Evolutionary conservation across 1,140 invertebrate species (phyloP), one percentile per base, ranked within the genome.

Genomic region (Cheumatopsyche charites): DNA sequence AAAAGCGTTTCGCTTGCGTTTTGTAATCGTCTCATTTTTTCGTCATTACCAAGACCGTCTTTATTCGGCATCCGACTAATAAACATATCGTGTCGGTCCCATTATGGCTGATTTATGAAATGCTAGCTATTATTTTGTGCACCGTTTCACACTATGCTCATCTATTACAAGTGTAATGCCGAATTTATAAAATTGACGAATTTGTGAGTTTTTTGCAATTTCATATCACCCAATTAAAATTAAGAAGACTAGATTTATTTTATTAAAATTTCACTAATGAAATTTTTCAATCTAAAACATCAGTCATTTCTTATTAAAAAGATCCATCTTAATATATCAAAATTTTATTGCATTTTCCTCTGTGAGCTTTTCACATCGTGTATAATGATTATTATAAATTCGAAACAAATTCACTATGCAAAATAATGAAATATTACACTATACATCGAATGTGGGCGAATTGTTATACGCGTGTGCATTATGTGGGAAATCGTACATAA

Each of bases 81-180:
- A 52, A 52, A 52, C 15, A 52, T 19, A n/a, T 26, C 73, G 70
- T 72, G 73, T 72, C 73, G 70, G 69, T 70, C 71, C 70, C 73
- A 75, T 75, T 72, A 75, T 55, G 58, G 62, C 58, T 75, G 73
- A 75, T 75, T 75, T 75, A 75, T 75, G 70, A 62, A 70, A 67
- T 47, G 61, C 63, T 9, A 23, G 26, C 15, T 21, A 62, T 26
- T 52, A 52, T 52, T 52, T 58, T 67, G 70, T 52, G 52, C 36
- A 62, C 63, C 65, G 23, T 71, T 62, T 65, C 23, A 26, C 43
- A 36, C 15, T 65, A 65, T 17, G 47, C 15, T 52, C 47, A 52
- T 19, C 4, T 47, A 0, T n/a, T 45, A 45, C 43, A 15, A 45
- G 43, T n/a, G 43, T 15, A 45, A n/a, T n/a, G n/a, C n/a, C n/a